Evolutionary conservation across 2,888 invertebrate species (phyloP).

Genomic region (Flexamia atlantica): DNA sequence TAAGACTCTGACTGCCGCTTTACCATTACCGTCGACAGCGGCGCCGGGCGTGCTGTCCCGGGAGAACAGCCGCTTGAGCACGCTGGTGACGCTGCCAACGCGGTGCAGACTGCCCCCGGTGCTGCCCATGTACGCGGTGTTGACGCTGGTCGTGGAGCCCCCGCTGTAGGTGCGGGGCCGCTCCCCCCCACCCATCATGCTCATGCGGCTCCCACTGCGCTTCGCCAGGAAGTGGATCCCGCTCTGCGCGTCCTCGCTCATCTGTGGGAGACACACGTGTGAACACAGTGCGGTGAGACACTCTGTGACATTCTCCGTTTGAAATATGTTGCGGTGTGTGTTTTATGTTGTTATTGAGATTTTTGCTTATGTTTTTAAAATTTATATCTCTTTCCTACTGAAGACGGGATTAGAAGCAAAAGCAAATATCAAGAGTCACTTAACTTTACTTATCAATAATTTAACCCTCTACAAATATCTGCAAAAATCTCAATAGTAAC

Average conservation of each 20-base stretch:
- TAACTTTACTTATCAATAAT: too few relatives aligned
- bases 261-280: too few relatives aligned
- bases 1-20: too few relatives aligned
- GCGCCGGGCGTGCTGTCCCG: conserved; percentile 77
- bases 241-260: conserved; percentile 83
- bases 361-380: too few relatives aligned
- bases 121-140: conserved; percentile 71
- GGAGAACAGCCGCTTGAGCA: conserved; percentile 86
- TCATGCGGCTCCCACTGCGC: conserved; percentile 70
- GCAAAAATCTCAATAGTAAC: too few relatives aligned
- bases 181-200: conserved; percentile 64
- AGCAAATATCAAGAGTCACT: too few relatives aligned
- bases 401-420: too few relatives aligned
- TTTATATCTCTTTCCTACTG: too few relatives aligned
- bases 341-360: too few relatives aligned
- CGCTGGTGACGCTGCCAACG: conserved; percentile 87
- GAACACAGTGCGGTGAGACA: not conserved
- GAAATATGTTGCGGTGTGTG: too few relatives aligned
- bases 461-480: too few relatives aligned
- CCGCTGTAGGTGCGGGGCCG: conserved; percentile 70
- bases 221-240: conserved; percentile 86
- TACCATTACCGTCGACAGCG: conserved; percentile 66
- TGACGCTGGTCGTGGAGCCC: conserved; percentile 74
- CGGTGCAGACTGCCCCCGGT: conserved; percentile 81
- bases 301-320: too few relatives aligned